Evolutionary conservation across 2,113 vertebrate genomes (phyloP), one percentile per base, ranked within the genome.

Genomic region (Nymphicus hollandicus): DNA sequence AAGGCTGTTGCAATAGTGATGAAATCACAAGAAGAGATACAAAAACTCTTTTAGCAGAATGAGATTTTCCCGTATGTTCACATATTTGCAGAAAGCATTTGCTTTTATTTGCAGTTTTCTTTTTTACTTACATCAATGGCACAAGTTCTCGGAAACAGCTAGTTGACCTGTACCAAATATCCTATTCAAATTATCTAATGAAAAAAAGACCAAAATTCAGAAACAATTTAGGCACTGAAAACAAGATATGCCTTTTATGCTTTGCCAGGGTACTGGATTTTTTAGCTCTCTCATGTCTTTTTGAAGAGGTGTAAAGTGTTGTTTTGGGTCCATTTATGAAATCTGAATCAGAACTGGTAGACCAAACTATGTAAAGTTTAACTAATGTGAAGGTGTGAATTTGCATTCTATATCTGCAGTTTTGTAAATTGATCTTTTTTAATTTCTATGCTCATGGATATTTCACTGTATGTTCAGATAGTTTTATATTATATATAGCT

Each of bases 61-160:
- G 72, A 33, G 17, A 86, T 88, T 96, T 91, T 91, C 65, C 88
- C 82, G 16, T 96, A 94, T 96, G 95, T 74, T 95, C 91, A 33
- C 31, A 29, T 79, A 80, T 95, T 96, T 95, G 61, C 43, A 90
- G 47, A 86, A 94, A 84, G 18, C 69, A 71, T 94, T 96, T 90
- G 89, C 90, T 96, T 94, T 93, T 93, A 95, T 96, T 95, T 95
- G 61, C 83, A 95, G 72, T 91, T 96, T 93, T 96, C 61, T 76
- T 96, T 94, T 92, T 88, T 91, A 84, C 77, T 86, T 94, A 81
- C 13, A 85, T 95, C 94, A 91, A 9, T 96, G 92, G 88, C 93
- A 93, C 15, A 55, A 94, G 55, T 90, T 95, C 80, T 88, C 58
- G 77, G 63, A 95, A 95, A 93, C 85, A 95, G 27, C 37, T 81